These are phyloP conservation scores for Gisinianus flammeolus DNA, from an alignment of 2,888 invertebrate genomes.

Conservation along the genomic window DNA sequence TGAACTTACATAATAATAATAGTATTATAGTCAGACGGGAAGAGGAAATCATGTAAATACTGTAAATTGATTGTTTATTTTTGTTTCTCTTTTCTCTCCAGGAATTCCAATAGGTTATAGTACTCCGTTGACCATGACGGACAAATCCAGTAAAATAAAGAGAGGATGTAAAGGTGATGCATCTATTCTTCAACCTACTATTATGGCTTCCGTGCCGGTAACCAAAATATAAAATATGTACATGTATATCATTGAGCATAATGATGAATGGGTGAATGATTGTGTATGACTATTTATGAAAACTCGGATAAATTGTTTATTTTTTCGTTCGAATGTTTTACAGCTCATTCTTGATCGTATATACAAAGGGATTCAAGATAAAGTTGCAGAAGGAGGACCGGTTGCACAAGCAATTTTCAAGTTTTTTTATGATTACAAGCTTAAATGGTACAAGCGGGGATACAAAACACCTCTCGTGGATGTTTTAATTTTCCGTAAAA, in stretches of 20 bases:
- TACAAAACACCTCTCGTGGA: constrained; percentile 81
- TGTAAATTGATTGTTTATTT: not conserved
- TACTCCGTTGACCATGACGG: constrained; percentile 90
- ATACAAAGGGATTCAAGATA: constrained; percentile 95
- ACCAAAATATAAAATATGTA: constrained; percentile 59
- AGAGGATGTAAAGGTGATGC: constrained; percentile 94
- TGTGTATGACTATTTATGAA: too few relatives aligned
- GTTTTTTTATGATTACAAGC: constrained; percentile 93
- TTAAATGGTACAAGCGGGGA: constrained; percentile 80
- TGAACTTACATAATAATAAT: not conserved
- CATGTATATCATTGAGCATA: too few relatives aligned
- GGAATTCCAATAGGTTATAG: constrained; percentile 91
- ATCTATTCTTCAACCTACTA: constrained; percentile 85
- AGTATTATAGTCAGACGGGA: too few relatives aligned
- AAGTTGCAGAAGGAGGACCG: constrained; percentile 80
- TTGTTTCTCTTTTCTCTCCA: constrained; percentile 68
- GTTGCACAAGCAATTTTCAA: constrained; percentile 85
- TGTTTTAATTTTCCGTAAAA: constrained; percentile 70
- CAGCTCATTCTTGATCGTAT: constrained; percentile 96
- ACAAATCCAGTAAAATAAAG: constrained; percentile 93
- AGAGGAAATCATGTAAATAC: not conserved
- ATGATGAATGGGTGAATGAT: too few relatives aligned
- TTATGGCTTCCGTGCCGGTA: constrained; percentile 96
- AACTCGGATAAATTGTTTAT: not conserved
- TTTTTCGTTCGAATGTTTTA: constrained; percentile 44